A percentile compares a stretch with the other conserved stretches of the same genome.
These are phyloP conservation scores for Aporrectodea caliginosa DNA, from an alignment of 1,140 invertebrate species.

Conservation along the genomic window DNA sequence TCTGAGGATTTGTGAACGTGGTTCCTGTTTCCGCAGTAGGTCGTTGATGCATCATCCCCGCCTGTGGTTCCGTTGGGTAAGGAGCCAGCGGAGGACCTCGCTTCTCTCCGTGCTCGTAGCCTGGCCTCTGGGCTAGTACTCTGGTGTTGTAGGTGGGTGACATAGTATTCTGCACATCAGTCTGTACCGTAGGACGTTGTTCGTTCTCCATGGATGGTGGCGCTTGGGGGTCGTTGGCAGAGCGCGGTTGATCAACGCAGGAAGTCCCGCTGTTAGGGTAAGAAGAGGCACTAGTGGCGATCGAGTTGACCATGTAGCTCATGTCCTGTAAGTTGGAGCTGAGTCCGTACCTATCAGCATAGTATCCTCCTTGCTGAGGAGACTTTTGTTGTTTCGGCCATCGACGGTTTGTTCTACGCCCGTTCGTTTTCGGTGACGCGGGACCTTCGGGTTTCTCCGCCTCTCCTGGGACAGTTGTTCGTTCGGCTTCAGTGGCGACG, in stretches of 20 bases:
- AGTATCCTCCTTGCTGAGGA: no score
- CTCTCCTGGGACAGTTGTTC: no score
- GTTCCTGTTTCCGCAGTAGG: background rate
- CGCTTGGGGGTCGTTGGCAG: background rate
- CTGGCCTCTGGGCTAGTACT: background rate
- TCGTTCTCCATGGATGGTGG: background rate
- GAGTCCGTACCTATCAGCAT: background rate
- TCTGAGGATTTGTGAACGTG: background rate
- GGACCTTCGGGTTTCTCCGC: no score
- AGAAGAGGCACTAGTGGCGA: background rate
- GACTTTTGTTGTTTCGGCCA: no score
- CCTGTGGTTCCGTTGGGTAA: no score
- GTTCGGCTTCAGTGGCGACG: no score
- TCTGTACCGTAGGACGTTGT: background rate
- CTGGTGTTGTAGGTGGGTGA: background rate
- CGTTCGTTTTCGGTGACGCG: no score
- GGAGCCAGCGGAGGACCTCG: no score
- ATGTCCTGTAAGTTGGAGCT: background rate
- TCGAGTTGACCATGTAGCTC: background rate
- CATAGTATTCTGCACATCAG: background rate
- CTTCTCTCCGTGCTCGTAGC: background rate
- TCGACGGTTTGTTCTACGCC: no score
- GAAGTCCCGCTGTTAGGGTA: background rate
- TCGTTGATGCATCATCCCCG: no score
- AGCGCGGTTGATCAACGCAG: background rate